These are phyloP conservation scores for Lamprotornis superbus DNA, from an alignment of 2,113 vertebrate genomes.

Conservation along the genomic window DNA sequence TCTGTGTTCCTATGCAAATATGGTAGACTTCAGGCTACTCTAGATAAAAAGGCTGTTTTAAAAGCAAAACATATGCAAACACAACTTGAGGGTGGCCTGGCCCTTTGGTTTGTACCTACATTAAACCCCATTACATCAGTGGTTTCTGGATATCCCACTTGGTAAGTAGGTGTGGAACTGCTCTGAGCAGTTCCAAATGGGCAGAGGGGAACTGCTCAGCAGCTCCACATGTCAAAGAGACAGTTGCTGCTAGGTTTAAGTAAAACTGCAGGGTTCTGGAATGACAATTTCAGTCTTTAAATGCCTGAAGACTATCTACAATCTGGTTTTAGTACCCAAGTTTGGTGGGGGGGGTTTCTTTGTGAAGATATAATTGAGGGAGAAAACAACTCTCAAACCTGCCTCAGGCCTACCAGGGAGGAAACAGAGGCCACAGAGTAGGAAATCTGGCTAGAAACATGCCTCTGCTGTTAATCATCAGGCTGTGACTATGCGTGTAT, in stretches of 20 bases:
- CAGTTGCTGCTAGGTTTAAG: not conserved
- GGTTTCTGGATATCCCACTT: not conserved
- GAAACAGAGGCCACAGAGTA: slow-evolving; percentile 26
- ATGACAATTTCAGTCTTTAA: not conserved
- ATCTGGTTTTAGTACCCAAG: not conserved
- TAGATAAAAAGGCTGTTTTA: not conserved
- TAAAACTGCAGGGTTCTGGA: not conserved
- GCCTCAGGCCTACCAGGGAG: not conserved
- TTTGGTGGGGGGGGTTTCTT: rapidly evolving
- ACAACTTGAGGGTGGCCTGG: not conserved
- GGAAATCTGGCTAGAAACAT: slow-evolving; percentile 30
- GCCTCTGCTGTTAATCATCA: slow-evolving; percentile 14
- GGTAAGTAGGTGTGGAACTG: not conserved
- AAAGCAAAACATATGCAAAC: not conserved
- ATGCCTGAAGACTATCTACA: not conserved
- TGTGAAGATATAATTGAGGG: not conserved
- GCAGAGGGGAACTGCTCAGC: not conserved
- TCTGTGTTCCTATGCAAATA: not conserved
- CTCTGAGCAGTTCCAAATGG: not conserved
- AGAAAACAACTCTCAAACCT: not conserved
- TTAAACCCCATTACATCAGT: not conserved
- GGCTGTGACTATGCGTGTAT: slow-evolving; percentile 4
- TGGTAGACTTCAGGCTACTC: not conserved
- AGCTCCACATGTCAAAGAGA: not conserved
- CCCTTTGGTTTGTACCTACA: not conserved